Evolutionary conservation across 2,888 invertebrate species (phyloP), one percentile per base, ranked within the genome.

Genomic region (Archips crataeganus): DNA sequence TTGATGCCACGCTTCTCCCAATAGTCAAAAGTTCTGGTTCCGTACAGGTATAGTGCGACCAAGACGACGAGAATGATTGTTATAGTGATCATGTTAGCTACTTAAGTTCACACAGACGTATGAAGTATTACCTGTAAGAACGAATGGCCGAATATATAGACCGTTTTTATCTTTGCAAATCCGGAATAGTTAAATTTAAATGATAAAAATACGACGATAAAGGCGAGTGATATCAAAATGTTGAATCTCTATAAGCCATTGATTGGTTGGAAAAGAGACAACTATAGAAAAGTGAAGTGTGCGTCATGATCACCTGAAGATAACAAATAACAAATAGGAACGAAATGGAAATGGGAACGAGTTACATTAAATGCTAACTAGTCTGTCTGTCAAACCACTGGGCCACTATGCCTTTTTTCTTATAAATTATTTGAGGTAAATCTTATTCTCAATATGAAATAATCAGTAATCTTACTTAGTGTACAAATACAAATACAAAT

Each of bases 1-100:
- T 82, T 81, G 6, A 91, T 83, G 6, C 88, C 87, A 68, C 82
- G 82, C n/a, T 72, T 74, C 11, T 39, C 34, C 77, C 77, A 77
- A 42, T 77, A 77, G 39, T 76, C 57, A 60, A 73, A 74, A 10
- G 69, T 76, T 39, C 69, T 76, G 11, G 66, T 70, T 47, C 47
- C 69, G 47, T 76, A 77, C 9, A 65, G 36, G 54, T 74, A 74
- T n/a, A 74, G 45, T 13, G 60, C 60, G 45, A 64, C 62, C 13
- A 75, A 47, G 15, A 36, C 62, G n/a, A 71, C n/a, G 13, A 67
- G 2, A 10, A 67, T 36, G 39, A 75, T 23, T 39, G 74, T 57
- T 32, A 71, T 10, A 10, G 73, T 63, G 39, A 73, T 63, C 73
- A 73, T 73, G 39, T 13, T 57, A 57, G 1, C 57, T 10, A 4